Base-by-base conservation (phyloP, 2,888 invertebrate species). In the Phymatocera aterrima region DNA sequence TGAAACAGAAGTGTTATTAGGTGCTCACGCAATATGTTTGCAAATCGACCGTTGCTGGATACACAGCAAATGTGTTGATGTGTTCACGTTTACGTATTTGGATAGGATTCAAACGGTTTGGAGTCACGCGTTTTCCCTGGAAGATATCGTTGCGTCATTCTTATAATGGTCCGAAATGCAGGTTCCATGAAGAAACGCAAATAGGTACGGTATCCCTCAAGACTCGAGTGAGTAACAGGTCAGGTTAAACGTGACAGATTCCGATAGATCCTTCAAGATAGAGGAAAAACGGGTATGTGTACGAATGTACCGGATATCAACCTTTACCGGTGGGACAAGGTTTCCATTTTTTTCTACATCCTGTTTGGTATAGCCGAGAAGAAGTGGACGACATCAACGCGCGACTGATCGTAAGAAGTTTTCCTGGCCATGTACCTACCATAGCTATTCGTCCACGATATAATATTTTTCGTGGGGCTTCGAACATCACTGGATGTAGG, bases 401-500 rank as follows among this genome's bases (percentile, higher is more conserved):
- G 4, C 24, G 57, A 24, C 21, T 57, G 28, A 10, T 15, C 18
- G 34, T 15, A 51, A 37, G 18, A 37, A 31, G 5, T 37, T 34
- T 61, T 64, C 37, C 15, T n/a, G 46, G 12, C 68, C 28, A 8
- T 8, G 3, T 10, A n/a, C n/a, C n/a, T n/a, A n/a, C n/a, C n/a
- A n/a, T 10, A 37, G 31, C 51, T 34, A 48, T 68, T 46, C 34
- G 31, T 12, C 72, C 51, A 15, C 18, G 31, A 61, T 28, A 61
- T 12, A 31, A 64, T 34, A 37, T 34, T 15, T 57, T 72, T 34
- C 51, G 34, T 72, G 51, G 72, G 72, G 51, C 34, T 34, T 72
- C 34, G 24, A 31, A 43, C 72, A 31, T 46, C 46, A 43, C 6
- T 68, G 68, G 68, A 68, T 46, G 46, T n/a, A 68, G 68, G 28